A percentile compares a stretch with the other conserved stretches of the same genome.
phyloP scores from a whole-genome alignment of 2,888 invertebrate genomes.

The Agonopterix alstromeriana region DNA sequence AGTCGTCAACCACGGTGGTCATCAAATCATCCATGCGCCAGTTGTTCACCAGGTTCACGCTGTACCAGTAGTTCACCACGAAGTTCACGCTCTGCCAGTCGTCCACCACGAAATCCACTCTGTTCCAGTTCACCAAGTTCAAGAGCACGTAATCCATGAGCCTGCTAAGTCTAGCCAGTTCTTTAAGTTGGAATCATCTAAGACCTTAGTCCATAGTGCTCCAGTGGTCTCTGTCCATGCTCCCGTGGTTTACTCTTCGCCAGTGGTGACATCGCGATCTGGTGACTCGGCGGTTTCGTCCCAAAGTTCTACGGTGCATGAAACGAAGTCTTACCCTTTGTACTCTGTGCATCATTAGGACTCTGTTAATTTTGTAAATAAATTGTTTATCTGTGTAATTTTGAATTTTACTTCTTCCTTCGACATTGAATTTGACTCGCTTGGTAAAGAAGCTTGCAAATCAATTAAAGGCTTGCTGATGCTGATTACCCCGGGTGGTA shows the following conservation, averaged over 20 bases:
- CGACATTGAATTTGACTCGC: too few relatives aligned
- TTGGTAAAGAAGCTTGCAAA: too few relatives aligned
- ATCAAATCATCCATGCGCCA: slow-evolving; percentile 18
- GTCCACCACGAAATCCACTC: slow-evolving; percentile 14
- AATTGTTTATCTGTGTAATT: not conserved
- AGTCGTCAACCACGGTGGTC: slow-evolving; percentile 24
- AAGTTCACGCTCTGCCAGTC: slow-evolving; percentile 12
- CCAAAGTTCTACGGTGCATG: slow-evolving; percentile 65
- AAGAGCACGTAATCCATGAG: not conserved
- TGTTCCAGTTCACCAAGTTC: slow-evolving; percentile 4
- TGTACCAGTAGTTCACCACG: slow-evolving; percentile 16
- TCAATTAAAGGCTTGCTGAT: too few relatives aligned
- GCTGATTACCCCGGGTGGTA: too few relatives aligned
- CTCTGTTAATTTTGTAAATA: not conserved
- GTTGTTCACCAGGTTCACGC: slow-evolving; percentile 11
- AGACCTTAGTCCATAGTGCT: not conserved
- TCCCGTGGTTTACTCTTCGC: slow-evolving; percentile 25
- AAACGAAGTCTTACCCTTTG: slow-evolving; percentile 38
- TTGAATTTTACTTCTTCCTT: too few relatives aligned
- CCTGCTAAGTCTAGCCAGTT: slow-evolving; percentile 9
- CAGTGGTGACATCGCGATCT: slow-evolving; percentile 33
- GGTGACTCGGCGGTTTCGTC: slow-evolving; percentile 65
- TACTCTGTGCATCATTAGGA: slow-evolving; percentile 37
- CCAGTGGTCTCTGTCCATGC: slow-evolving; percentile 11
- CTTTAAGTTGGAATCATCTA: slow-evolving; percentile 6